A percentile compares a stretch with the other conserved stretches of the same genome.
These are phyloP conservation scores for Lates calcarifer DNA, from an alignment of 2,113 vertebrate species.

Conservation along the genomic window DNA sequence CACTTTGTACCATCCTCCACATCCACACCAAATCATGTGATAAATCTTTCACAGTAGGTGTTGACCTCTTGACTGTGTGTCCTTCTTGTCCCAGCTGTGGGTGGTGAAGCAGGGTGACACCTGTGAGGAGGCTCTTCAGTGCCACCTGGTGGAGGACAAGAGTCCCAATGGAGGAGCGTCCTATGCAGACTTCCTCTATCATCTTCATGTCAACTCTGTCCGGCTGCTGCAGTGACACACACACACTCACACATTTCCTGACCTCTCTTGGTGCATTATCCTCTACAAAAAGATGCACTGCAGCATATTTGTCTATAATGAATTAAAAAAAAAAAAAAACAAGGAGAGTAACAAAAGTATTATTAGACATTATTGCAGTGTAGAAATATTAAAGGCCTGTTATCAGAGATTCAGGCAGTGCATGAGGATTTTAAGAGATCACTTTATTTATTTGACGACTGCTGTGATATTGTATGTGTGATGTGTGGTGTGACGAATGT, in stretches of 20 bases:
- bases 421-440: constrained; percentile 40
- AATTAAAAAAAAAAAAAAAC: neutral
- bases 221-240: constrained; percentile 74
- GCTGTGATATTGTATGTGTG: constrained; percentile 22
- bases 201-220: constrained; percentile 84
- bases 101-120: constrained; percentile 84
- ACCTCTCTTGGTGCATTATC: neutral
- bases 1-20: neutral
- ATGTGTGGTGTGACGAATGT: constrained; percentile 22
- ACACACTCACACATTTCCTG: neutral
- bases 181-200: constrained; percentile 87
- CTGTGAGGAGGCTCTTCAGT: constrained; percentile 83
- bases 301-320: neutral
- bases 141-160: constrained; percentile 85
- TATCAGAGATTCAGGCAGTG: neutral
- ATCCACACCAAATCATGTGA: neutral
- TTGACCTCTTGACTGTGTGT: neutral
- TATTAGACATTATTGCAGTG: neutral
- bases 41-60: neutral
- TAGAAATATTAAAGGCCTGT: constrained; percentile 3
- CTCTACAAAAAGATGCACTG: neutral
- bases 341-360: neutral
- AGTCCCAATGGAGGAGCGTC: constrained; percentile 86
- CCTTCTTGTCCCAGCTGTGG: constrained; percentile 70
- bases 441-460: constrained; percentile 36